phyloP scores from a whole-genome alignment of 2,888 invertebrate genomes.

The Sycophila texana region DNA sequence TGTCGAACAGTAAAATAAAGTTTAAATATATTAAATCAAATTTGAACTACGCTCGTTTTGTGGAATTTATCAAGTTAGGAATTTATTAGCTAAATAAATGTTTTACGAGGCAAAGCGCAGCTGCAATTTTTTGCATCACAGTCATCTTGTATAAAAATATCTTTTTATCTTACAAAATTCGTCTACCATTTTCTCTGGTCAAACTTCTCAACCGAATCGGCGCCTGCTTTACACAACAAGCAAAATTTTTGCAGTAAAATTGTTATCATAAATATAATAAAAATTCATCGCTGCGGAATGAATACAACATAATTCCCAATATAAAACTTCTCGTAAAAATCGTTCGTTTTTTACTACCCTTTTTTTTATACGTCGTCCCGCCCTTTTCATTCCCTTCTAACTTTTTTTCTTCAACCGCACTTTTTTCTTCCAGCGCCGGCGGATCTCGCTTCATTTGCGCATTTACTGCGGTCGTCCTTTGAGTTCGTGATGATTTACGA shows the following conservation, averaged over 20 bases:
- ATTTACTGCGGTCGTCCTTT: slow-evolving; percentile 1
- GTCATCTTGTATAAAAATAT: too few relatives aligned
- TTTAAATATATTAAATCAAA: not conserved
- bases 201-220: too few relatives aligned
- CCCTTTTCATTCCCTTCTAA: not conserved
- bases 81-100: too few relatives aligned
- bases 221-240: too few relatives aligned
- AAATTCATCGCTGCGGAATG: not conserved
- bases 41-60: not conserved
- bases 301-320: not conserved
- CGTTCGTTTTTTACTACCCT: not conserved
- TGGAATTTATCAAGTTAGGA: too few relatives aligned
- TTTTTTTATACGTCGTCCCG: not conserved
- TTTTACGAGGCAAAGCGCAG: too few relatives aligned
- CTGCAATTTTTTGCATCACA: too few relatives aligned
- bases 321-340: not conserved
- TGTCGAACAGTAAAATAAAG: not conserved
- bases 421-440: not conserved
- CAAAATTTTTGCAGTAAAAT: too few relatives aligned
- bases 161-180: too few relatives aligned
- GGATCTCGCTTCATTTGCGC: slow-evolving; percentile 29
- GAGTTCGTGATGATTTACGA: slow-evolving; percentile 27
- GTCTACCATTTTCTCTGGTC: too few relatives aligned
- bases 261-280: too few relatives aligned
- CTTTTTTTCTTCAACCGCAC: not conserved